phyloP scores from a whole-genome alignment of 2,113 vertebrate species.

The Bubo blakistoni region DNA sequence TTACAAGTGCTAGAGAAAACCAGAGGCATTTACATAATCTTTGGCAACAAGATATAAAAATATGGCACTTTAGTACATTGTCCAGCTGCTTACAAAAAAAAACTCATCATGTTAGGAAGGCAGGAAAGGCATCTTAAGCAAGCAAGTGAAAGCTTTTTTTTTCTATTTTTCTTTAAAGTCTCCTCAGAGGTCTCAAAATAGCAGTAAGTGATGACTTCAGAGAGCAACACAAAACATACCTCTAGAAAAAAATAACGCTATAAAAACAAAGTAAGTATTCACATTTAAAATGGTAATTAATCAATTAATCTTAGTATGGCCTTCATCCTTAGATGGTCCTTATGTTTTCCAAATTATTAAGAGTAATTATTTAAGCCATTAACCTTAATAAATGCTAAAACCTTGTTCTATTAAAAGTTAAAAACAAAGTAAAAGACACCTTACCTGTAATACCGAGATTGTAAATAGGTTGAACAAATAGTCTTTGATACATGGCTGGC shows the following conservation, averaged over 20 bases:
- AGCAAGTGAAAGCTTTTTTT: not conserved
- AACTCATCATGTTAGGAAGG: not conserved
- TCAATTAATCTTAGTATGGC: not conserved
- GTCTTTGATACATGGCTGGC: constrained; percentile 99
- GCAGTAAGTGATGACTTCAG: not conserved
- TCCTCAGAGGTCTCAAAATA: not conserved
- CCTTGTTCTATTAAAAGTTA: not conserved
- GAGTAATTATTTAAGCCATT: not conserved
- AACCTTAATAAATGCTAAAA: not conserved
- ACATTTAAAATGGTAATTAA: not conserved
- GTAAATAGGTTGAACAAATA: constrained; percentile 97
- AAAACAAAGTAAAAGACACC: constrained; percentile 31
- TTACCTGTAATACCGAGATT: constrained; percentile 99
- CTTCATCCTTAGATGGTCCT: not conserved
- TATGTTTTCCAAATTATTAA: not conserved
- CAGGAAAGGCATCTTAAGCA: not conserved
- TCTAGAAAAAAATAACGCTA: not conserved
- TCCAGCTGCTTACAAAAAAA: constrained; percentile 20
- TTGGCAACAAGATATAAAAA: constrained; percentile 17
- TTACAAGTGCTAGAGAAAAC: constrained; percentile 28
- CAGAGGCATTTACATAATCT: constrained; percentile 22
- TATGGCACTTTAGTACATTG: not conserved
- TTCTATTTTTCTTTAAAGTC: not conserved
- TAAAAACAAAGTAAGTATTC: not conserved
- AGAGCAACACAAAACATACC: not conserved